phyloP scores from a whole-genome alignment of 2,888 invertebrate genomes.

The Clitarchus hookeri region DNA sequence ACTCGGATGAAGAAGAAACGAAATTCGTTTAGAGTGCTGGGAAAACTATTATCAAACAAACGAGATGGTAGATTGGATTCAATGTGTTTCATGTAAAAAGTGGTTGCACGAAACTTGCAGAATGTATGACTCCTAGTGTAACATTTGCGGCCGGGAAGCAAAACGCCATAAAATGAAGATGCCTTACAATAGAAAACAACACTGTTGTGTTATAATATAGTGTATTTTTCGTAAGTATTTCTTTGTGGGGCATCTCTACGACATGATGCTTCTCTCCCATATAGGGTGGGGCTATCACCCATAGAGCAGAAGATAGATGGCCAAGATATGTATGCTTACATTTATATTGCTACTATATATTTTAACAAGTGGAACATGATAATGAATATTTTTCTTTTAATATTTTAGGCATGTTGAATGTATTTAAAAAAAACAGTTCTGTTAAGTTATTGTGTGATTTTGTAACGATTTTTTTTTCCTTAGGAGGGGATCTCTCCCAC shows the following conservation, averaged over 20 bases:
- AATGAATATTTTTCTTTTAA: neutral
- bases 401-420: neutral
- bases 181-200: neutral
- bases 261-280: neutral
- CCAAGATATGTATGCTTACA: neutral
- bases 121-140: no score
- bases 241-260: neutral
- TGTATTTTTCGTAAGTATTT: neutral
- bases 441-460: neutral
- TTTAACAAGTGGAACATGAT: neutral
- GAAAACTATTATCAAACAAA: neutral
- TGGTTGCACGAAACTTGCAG: no score
- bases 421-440: neutral
- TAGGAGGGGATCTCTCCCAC: neutral
- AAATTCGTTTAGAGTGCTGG: neutral
- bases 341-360: no score
- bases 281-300: neutral
- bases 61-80: neutral
- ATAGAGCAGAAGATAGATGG: neutral
- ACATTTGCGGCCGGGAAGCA: neutral
- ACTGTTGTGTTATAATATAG: neutral
- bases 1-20: neutral
- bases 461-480: neutral
- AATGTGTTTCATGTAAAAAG: no score
- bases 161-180: neutral